phyloP scores from a whole-genome alignment of 2,888 invertebrate species.

The Parnassius glacialis region DNA sequence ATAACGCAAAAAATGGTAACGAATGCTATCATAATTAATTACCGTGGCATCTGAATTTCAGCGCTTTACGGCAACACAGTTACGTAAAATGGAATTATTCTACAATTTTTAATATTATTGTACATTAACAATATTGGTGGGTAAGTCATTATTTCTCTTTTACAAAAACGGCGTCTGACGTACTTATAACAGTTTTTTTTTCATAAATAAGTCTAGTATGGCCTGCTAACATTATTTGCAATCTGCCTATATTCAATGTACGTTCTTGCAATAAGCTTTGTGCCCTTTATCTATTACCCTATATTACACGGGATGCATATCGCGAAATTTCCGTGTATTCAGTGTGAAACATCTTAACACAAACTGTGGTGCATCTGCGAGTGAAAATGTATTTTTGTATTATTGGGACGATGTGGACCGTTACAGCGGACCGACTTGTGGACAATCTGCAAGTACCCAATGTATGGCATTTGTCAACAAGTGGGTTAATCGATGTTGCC shows the following conservation, averaged over 20 bases:
- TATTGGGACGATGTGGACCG: slow-evolving; percentile 18
- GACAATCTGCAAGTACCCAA: slow-evolving; percentile 1
- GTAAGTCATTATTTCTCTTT: too few species aligned
- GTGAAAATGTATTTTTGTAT: slow-evolving; percentile 1
- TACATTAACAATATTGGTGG: not conserved
- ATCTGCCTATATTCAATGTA: too few species aligned
- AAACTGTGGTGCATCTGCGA: not conserved
- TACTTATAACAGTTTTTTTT: too few species aligned
- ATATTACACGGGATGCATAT: not conserved
- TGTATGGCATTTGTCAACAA: slow-evolving; percentile 2
- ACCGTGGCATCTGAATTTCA: slow-evolving; percentile 14
- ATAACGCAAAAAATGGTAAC: slow-evolving; percentile 10
- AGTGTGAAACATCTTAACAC: not conserved
- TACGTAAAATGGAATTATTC: slow-evolving; percentile 9
- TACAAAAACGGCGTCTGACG: too few species aligned
- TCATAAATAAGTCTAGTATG: too few species aligned
- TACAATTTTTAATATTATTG: slow-evolving; percentile 11
- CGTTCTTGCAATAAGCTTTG: not conserved
- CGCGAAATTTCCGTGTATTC: not conserved
- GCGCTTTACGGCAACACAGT: slow-evolving; percentile 11
- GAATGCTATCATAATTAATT: slow-evolving; percentile 16
- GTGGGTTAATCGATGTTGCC: slow-evolving; percentile 24
- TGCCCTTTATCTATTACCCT: not conserved
- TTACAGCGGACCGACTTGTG: slow-evolving; percentile 21
- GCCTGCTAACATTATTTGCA: too few species aligned